Base-by-base conservation (phyloP, 1,140 invertebrate genomes). In the Medauroidea extradentata region DNA sequence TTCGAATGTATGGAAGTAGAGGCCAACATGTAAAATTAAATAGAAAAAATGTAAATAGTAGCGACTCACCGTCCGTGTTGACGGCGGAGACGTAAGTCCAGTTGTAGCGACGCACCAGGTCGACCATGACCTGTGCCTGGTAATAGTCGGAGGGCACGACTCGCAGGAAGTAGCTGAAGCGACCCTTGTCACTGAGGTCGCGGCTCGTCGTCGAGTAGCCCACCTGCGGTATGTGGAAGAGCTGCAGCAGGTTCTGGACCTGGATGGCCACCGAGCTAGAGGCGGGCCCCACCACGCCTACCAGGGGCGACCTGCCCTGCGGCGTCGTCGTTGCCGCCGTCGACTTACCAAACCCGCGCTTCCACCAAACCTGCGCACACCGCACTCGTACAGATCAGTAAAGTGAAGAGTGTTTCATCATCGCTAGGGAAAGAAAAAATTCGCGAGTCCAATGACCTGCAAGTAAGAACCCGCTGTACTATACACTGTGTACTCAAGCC, bases 71-170 rank as follows among this genome's bases (percentile, higher is more conserved):
- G 71, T 91, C 87, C 2, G 88, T 89, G 71, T 90, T 85, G 41
- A 93, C 83, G n/a, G 86, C 85, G 14, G 87, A 88, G 3, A 93
- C 86, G 68, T 91, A 93, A 1, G 87, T 91, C 90, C 90, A 93
- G 71, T 90, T 90, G 72, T 86, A 85, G 54, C 79, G 73, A 59
- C 79, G 72, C 7, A 93, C 82, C 34, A 93, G 74, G 69, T 89
- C 86, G 42, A 88, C 78, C 65, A 93, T 82, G 21, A 88, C 85
- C 67, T 85, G 82, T 1, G 90, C 89, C 75, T 93, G 90, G 74
- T 87, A 88, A 61, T 83, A 83, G 77, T 93, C 91, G 0, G 88
- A 88, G 13, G 91, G 89, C 5, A 93, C 90, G 2, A 92, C 89
- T 16, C 91, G 78, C 59, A 91, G 73, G 76, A 91, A 93, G 64